phyloP scores from a whole-genome alignment of 2,113 vertebrate genomes.

The Saccopteryx leptura region DNA sequence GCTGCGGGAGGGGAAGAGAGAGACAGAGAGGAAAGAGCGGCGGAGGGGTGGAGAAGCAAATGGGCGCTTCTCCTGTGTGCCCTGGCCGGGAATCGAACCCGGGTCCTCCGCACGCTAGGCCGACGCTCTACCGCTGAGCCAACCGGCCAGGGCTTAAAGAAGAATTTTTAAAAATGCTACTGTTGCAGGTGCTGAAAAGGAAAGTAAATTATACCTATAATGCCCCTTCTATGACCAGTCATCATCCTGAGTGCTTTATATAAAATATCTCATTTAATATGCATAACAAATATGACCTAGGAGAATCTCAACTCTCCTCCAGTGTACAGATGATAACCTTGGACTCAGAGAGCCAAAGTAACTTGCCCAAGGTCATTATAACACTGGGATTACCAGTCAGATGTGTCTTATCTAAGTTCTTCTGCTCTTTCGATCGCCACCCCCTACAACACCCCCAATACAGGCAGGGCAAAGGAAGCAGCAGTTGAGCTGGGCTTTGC shows the following conservation, averaged over 20 bases:
- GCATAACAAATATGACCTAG: not conserved
- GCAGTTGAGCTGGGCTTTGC: not conserved
- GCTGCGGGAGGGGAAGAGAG: too few relatives aligned
- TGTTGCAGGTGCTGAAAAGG: not conserved
- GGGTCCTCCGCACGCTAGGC: too few relatives aligned
- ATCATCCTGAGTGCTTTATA: not conserved
- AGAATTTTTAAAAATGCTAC: not conserved
- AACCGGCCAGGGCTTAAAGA: too few relatives aligned
- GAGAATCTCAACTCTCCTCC: not conserved
- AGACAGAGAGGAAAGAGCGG: too few relatives aligned
- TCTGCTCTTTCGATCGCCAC: not conserved
- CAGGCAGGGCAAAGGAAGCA: not conserved
- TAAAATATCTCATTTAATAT: slow-evolving; percentile 13
- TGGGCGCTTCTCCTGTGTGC: too few relatives aligned
- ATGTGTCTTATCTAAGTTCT: not conserved
- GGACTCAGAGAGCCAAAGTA: slow-evolving; percentile 20
- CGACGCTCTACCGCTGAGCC: too few relatives aligned
- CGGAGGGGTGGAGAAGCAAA: too few relatives aligned
- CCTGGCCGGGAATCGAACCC: too few relatives aligned
- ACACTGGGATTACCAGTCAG: not conserved
- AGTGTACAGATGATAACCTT: not conserved
- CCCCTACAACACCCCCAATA: rapidly evolving
- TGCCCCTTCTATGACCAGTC: not conserved
- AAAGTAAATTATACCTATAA: not conserved
- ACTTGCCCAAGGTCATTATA: not conserved